Base-by-base conservation (phyloP, 2,113 vertebrate species). In the Anser cygnoides region DNA sequence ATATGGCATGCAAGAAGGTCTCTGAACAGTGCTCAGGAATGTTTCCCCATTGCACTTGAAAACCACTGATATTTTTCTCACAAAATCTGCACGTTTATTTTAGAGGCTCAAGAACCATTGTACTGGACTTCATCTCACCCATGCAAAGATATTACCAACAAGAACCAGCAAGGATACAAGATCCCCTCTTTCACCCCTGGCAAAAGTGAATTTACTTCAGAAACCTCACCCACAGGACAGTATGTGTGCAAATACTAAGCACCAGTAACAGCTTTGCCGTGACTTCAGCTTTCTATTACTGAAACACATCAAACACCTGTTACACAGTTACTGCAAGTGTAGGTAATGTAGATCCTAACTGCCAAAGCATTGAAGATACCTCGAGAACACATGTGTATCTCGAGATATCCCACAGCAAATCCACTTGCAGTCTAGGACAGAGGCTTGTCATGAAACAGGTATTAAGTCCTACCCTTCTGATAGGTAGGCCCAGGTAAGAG, bases 291-390 rank as follows among this genome's bases (percentile, higher is more conserved):
- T 77, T 49, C 44, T 74, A 1, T n/a, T 46, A 46, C 10, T 0
- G 1, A 22, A 82, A 67, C 28, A 71, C 1, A 3, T 28, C 29
- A 35, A 73, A 77, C 25, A 52, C 25, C 22, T 52, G 49, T 15
- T 62, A 37, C 0, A 0, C 37, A 67, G 10, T 26, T 74, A 44
- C 37, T 78, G 10, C 13, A n/a, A 41, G 31, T 20, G 15, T 28
- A 75, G 19, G 28, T 10, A 41, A 39, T 87, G 25, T 10, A 67
- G 26, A 33, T 74, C 11, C 29, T 75, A 37, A 37, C 17, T 58
- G 39, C 7, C 28, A 76, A 50, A 61, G 11, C 19, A 57, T 16
- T 79, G 19, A n/a, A 83, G 35, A 58, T 19, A 73, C 7, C 6
- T 4, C 10, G 61, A 29, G 26, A 29, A 11, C 44, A 73, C 58